Evolutionary conservation across 2,888 invertebrate genomes (phyloP).

Genomic region (Pandemis heparana): DNA sequence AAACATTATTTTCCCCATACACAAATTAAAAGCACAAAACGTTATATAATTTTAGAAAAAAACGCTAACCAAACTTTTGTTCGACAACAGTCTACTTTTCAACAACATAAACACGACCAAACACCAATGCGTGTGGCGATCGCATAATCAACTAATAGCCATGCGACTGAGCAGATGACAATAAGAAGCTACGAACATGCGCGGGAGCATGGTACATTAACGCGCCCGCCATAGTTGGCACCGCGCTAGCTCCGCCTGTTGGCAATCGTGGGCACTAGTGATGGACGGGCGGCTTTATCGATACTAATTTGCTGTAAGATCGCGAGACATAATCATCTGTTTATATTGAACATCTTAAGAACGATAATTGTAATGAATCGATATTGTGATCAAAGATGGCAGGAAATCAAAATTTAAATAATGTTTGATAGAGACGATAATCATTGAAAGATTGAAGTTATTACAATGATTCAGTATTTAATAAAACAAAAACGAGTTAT

Average conservation of each 20-base stretch:
- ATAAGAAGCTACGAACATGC: slow-evolving; percentile 79
- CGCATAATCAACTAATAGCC: slow-evolving; percentile 68
- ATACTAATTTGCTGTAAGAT: slow-evolving; percentile 45
- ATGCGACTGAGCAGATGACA: slow-evolving; percentile 64
- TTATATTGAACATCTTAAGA: slow-evolving; percentile 30
- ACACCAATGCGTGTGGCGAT: slow-evolving; percentile 66
- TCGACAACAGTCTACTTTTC: slow-evolving; percentile 3
- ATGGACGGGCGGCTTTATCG: slow-evolving; percentile 62
- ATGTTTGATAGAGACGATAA: not conserved
- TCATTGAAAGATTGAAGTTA: not conserved
- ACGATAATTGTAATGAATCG: slow-evolving; percentile 16
- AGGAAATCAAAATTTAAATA: not conserved
- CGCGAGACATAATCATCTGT: slow-evolving; percentile 7
- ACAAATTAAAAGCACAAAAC: not conserved
- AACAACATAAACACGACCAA: slow-evolving; percentile 43
- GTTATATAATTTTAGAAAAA: not conserved
- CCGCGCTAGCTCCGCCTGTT: slow-evolving; percentile 48
- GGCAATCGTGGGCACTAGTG: slow-evolving; percentile 47
- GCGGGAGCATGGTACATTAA: slow-evolving; percentile 78
- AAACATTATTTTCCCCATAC: not conserved
- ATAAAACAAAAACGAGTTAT: no score
- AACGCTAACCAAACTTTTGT: not conserved
- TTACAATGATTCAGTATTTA: no score
- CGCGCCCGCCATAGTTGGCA: slow-evolving; percentile 85
- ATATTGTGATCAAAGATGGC: not conserved